Evolutionary conservation across 37 sponge, comb jelly and placozoan species (phyloP).

Genomic region (Beroe ovata): DNA sequence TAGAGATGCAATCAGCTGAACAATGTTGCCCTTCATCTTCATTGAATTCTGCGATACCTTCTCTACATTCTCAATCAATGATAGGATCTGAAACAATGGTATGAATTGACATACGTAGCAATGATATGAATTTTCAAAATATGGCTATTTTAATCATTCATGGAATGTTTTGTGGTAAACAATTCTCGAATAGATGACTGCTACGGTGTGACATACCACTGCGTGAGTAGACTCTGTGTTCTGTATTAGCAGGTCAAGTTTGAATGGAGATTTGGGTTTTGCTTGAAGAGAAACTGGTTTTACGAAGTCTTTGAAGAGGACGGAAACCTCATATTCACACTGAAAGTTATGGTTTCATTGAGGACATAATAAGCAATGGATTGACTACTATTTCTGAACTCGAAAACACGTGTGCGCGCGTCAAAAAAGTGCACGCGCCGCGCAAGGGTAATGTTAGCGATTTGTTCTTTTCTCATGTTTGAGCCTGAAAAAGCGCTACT

Average conservation of each 20-base stretch:
- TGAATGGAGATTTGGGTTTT: constrained; percentile 36
- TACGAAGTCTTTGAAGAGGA: constrained; percentile 19
- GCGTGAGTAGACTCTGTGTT: constrained; percentile 64
- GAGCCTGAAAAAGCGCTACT: constrained; percentile 33
- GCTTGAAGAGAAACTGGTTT: constrained; percentile 32
- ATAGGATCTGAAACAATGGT: background rate
- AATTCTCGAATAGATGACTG: too few relatives aligned
- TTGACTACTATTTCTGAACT: too few relatives aligned
- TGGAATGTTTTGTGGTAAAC: background rate
- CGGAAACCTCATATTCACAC: constrained; percentile 23
- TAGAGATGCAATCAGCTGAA: background rate
- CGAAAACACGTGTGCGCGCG: constrained; percentile 58
- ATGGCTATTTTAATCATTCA: too few relatives aligned
- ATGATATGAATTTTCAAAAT: too few relatives aligned
- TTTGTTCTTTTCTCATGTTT: background rate
- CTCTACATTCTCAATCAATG: constrained; percentile 23
- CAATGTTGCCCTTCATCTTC: background rate
- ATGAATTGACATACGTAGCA: too few relatives aligned
- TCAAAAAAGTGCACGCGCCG: background rate
- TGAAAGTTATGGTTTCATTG: too few relatives aligned
- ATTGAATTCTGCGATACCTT: background rate
- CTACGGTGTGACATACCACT: too few relatives aligned
- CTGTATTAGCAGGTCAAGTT: constrained; percentile 44
- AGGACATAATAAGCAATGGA: too few relatives aligned
- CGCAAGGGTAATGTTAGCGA: constrained; percentile 23